These are phyloP conservation scores for Acleris laterana DNA, from an alignment of 2,888 invertebrate species.

Conservation along the genomic window DNA sequence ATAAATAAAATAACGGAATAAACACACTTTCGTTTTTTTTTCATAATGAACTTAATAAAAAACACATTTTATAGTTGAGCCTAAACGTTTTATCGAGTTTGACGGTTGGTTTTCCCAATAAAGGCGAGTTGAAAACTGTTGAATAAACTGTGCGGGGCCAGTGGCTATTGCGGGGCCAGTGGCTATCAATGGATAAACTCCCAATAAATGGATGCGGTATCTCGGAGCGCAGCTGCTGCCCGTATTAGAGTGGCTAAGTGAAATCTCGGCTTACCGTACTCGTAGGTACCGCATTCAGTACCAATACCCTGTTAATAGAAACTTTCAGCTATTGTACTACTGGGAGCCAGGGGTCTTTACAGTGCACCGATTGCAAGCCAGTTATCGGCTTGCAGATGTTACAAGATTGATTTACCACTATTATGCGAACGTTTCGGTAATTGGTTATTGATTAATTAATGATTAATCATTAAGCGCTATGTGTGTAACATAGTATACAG, in stretches of 20 bases:
- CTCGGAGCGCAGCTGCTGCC: slow-evolving; percentile 32
- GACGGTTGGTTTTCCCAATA: slow-evolving; percentile 16
- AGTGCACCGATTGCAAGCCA: neutral
- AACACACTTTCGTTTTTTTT: too few species aligned
- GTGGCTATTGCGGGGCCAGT: slow-evolving; percentile 17
- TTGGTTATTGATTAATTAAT: too few species aligned
- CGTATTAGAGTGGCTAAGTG: slow-evolving; percentile 32
- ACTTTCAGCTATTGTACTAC: slow-evolving; percentile 22
- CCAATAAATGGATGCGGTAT: slow-evolving; percentile 36
- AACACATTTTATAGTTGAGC: neutral
- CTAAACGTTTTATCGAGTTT: slow-evolving; percentile 10
- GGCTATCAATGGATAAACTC: slow-evolving; percentile 35
- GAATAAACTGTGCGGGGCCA: slow-evolving; percentile 19
- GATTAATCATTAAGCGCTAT: too few species aligned
- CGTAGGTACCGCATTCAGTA: slow-evolving; percentile 13
- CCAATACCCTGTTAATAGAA: slow-evolving; percentile 26
- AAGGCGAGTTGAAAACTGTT: slow-evolving; percentile 25
- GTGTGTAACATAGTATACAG: too few species aligned
- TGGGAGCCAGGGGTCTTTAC: neutral
- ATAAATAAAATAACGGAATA: too few species aligned
- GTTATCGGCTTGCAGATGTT: too few species aligned
- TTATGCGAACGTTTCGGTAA: too few species aligned
- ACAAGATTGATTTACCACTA: too few species aligned
- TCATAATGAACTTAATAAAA: neutral
- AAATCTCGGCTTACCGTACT: slow-evolving; percentile 32